phyloP scores from a whole-genome alignment of 2,113 vertebrate species.

The Malurus alboscapulatus region DNA sequence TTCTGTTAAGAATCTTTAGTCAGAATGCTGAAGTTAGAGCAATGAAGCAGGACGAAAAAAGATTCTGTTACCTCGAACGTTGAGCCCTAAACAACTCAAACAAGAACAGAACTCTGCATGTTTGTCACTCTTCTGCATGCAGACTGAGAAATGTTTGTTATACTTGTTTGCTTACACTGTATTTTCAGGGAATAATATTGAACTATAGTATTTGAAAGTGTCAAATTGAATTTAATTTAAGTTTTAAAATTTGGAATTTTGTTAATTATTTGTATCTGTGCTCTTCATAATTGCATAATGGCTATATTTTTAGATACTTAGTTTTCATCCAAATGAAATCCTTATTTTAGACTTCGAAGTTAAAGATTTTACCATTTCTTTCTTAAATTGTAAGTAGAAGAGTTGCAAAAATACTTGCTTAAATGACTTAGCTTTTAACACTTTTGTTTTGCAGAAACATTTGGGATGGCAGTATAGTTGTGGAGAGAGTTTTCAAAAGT shows the following conservation, averaged over 20 bases:
- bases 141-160: background rate
- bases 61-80: background rate
- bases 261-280: background rate
- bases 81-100: background rate
- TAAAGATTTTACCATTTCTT: background rate
- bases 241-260: background rate
- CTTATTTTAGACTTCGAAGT: background rate
- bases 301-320: background rate
- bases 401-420: background rate
- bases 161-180: background rate
- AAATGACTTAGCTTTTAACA: background rate
- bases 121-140: background rate
- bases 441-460: slow-evolving; percentile 83
- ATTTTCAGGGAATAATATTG: background rate
- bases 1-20: background rate
- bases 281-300: background rate
- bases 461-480: slow-evolving; percentile 94
- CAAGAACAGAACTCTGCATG: background rate
- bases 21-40: background rate
- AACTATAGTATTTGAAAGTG: background rate
- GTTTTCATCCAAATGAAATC: background rate
- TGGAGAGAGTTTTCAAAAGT: slow-evolving; percentile 85
- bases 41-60: background rate
- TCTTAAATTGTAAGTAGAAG: background rate
- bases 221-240: background rate